Percentiles rank a stretch among this genome's conserved stretches.
These are phyloP conservation scores for Tetragonisca angustula DNA, from an alignment of 2,888 invertebrate species.

Conservation along the genomic window DNA sequence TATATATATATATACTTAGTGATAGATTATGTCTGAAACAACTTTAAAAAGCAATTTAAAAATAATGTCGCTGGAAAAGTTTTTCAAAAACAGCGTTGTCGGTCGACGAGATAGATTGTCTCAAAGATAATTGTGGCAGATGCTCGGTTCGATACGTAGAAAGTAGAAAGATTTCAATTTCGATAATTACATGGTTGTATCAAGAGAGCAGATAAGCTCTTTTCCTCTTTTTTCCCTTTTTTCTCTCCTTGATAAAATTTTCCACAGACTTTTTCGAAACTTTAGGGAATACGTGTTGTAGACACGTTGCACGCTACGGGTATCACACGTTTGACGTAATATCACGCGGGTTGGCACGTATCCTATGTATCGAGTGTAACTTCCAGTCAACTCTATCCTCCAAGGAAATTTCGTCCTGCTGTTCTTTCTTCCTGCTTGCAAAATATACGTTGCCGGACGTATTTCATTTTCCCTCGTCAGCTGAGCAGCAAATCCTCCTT, in stretches of 20 bases:
- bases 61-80: too few species aligned
- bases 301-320: background rate
- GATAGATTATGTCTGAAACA: too few species aligned
- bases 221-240: too few species aligned
- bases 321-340: background rate
- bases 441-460: background rate
- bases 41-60: too few species aligned
- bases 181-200: background rate
- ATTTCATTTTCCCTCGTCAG: background rate
- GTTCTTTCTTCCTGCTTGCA: background rate
- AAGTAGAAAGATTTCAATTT: background rate
- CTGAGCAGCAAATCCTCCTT: background rate
- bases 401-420: background rate
- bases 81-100: background rate
- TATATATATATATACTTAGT: too few species aligned
- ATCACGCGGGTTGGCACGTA: background rate
- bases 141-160: background rate
- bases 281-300: background rate
- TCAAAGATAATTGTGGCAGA: background rate
- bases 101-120: background rate
- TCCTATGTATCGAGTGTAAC: background rate
- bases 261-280: background rate
- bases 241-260: background rate
- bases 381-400: background rate
- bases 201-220: background rate